Evolutionary conservation across 2,888 invertebrate species (phyloP), one percentile per base, ranked within the genome.

Genomic region (Glaucopsyche alexis): DNA sequence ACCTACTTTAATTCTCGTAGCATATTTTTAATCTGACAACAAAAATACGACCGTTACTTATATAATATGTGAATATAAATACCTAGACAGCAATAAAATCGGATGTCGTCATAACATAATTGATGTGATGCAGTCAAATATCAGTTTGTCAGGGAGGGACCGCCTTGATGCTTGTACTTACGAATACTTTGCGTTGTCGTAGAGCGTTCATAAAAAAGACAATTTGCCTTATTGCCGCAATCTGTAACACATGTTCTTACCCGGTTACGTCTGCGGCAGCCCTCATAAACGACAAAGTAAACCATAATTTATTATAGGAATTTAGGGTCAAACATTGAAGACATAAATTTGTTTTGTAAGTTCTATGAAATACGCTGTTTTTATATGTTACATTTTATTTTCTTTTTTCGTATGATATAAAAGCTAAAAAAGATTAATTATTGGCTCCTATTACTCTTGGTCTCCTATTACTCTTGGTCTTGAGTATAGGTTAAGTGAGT

Each of bases 261-360:
- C 81, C 84, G 88, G 89, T 87, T 88, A 90, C 87, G 90, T 87
- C 90, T 90, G 87, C 86, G 85, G 84, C 85, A 84, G 83, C 88
- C 86, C 90, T 91, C 91, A 92, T 92, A 91, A 92, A 92, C 92
- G 91, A 91, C 91, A 91, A 90, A 92, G 91, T 91, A 91, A 92
- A 92, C 90, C 88, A 89, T 90, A 88, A 91, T 91, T 90, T 92
- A 92, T 91, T 84, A 87, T 86, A 81, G 85, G 87, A 91, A 89
- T 92, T 90, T 91, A 90, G 91, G 92, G 90, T 90, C 91, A 87
- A 87, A 89, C 86, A 84, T 83, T 85, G 85, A 82, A 84, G 82
- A 85, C 88, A 85, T 90, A 90, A 89, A 90, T 90, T 85, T 85
- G 84, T 84, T 83, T 84, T 84, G 86, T 88, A 85, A 73, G n/a